These are phyloP conservation scores for Cecidostiba fungosa DNA, from an alignment of 2,888 invertebrate species.

Conservation along the genomic window DNA sequence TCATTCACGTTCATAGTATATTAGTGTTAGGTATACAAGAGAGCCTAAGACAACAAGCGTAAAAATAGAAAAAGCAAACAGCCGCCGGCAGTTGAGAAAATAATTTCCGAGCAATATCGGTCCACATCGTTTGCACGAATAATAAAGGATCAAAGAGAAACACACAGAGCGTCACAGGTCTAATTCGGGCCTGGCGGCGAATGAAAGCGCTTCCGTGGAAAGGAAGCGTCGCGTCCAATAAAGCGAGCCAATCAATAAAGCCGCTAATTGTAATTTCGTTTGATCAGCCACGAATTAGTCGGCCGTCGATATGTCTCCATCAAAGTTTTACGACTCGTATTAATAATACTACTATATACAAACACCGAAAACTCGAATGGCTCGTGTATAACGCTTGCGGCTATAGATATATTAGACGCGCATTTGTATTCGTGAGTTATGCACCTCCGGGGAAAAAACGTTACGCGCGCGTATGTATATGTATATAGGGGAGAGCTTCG, in stretches of 20 bases:
- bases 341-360: too few species aligned
- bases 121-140: slow-evolving; percentile 54
- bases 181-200: slow-evolving; percentile 47
- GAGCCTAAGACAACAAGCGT: neutral
- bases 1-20: neutral
- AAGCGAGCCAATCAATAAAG: slow-evolving; percentile 31
- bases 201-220: slow-evolving; percentile 44
- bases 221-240: slow-evolving; percentile 19
- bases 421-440: slow-evolving; percentile 49
- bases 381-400: neutral
- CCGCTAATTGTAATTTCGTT: slow-evolving; percentile 23
- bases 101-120: slow-evolving; percentile 28
- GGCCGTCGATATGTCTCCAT: neutral
- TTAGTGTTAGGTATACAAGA: too few species aligned
- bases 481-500: neutral
- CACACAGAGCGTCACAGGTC: slow-evolving; percentile 46
- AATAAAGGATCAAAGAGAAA: slow-evolving; percentile 59
- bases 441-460: slow-evolving; percentile 37
- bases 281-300: neutral
- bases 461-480: neutral
- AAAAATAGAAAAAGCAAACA: slow-evolving; percentile 10
- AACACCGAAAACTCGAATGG: too few species aligned
- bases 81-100: slow-evolving; percentile 3
- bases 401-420: slow-evolving; percentile 9
- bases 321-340: neutral